Conservation (phyloP, 2,888 invertebrate genomes). For the Pterostichus madidus region DNA sequence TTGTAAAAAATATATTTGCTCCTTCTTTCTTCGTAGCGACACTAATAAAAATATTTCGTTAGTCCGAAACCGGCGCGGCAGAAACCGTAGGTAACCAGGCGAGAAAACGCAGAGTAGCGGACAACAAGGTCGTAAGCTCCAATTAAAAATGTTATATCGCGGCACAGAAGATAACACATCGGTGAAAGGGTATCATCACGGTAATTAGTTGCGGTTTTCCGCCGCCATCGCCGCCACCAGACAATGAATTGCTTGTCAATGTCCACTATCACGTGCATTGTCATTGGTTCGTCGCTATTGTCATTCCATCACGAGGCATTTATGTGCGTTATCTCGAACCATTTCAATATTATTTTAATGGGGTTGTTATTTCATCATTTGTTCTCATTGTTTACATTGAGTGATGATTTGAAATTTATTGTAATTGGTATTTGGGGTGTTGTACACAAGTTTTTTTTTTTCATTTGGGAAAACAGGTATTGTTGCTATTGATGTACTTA, state of each 20-base stretch:
- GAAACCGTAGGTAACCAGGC: background rate
- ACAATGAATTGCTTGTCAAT: background rate
- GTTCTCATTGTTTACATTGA: background rate
- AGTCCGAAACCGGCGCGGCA: background rate
- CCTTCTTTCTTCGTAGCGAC: too few species aligned
- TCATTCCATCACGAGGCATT: slow-evolving; percentile 16
- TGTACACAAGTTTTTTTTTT: too few species aligned
- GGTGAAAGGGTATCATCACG: slow-evolving; percentile 60
- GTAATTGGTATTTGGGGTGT: too few species aligned
- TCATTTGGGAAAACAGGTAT: too few species aligned
- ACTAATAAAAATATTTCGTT: too few species aligned
- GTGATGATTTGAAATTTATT: too few species aligned
- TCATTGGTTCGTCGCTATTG: slow-evolving; percentile 1
- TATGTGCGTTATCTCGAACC: slow-evolving; percentile 10
- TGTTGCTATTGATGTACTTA: too few species aligned
- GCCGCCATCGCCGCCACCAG: slow-evolving; percentile 6
- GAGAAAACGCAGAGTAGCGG: background rate
- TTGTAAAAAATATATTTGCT: too few species aligned
- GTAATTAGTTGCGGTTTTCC: slow-evolving; percentile 55
- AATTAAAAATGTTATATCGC: slow-evolving; percentile 63
- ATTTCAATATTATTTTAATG: slow-evolving; percentile 27
- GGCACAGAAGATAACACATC: slow-evolving; percentile 35
- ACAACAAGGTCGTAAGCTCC: slow-evolving; percentile 26
- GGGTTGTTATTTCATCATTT: slow-evolving; percentile 7
- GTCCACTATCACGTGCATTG: slow-evolving; percentile 21